Evolutionary conservation across 2,113 vertebrate species (phyloP).

Genomic region (Physeter macrocephalus): DNA sequence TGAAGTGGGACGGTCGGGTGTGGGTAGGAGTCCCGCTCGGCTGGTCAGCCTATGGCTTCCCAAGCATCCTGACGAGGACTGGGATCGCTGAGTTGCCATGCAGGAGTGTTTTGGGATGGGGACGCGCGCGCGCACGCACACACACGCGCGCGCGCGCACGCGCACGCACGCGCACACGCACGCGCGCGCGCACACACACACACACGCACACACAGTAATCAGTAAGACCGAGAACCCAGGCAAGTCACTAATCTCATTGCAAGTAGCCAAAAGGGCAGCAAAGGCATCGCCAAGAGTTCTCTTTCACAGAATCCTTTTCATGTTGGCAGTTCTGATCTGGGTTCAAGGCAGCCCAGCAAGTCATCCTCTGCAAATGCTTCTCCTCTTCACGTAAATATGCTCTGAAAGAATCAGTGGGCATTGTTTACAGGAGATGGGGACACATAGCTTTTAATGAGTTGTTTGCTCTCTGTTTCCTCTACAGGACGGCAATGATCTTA

Average conservation of each 20-base stretch:
- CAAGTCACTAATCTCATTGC: rapidly evolving
- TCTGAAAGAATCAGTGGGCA: background rate
- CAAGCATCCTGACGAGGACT: background rate
- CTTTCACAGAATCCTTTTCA: background rate
- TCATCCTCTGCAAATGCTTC: background rate
- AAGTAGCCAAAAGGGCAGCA: background rate
- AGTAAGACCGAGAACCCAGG: background rate
- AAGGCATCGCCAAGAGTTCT: background rate
- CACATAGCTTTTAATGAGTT: rapidly evolving
- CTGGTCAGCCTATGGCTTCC: background rate
- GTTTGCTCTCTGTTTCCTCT: background rate
- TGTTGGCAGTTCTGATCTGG: background rate
- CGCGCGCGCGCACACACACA: too few species aligned
- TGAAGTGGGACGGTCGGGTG: background rate
- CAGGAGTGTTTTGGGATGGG: background rate
- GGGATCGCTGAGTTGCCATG: rapidly evolving
- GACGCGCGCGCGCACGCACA: background rate
- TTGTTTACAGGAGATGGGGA: too few species aligned
- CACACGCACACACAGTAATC: too few species aligned
- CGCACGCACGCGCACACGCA: too few species aligned
- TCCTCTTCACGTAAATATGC: background rate
- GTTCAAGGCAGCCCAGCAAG: background rate
- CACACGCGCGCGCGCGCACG: too few species aligned
- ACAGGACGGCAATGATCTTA: background rate
- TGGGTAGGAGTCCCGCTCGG: too few species aligned